Base-by-base conservation (phyloP, 35 echinoderm and acorn worm genomes). In the Ophiothrix spiculata region DNA sequence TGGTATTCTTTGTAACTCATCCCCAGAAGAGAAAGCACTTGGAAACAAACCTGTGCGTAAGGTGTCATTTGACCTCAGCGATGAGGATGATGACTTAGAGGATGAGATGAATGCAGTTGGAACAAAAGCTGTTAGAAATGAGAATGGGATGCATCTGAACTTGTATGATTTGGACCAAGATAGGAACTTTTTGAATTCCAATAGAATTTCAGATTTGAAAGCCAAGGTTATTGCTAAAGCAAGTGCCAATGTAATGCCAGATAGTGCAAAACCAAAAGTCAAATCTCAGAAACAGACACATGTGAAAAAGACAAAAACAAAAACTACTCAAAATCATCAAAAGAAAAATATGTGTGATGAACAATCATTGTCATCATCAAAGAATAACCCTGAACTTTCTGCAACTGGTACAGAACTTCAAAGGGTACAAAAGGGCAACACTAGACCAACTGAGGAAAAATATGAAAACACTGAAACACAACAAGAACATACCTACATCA, bases 181-280 rank as follows among this genome's bases (percentile, higher is more conserved):
- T n/a, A n/a, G n/a, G 35, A 42, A 56, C n/a, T 32, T 76, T 69
- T 6, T 69, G 4, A 69, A 64, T 37, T 33, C 81, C 0, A 75
- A 90, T 3, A 73, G 74, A 56, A 90, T 90, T 13, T 38, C 80
- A 35, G 21, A 39, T 21, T 41, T 90, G 31, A 90, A 90, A 63
- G 88, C 73, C 40, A 90, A 90, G 36, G 88, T 90, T 42, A 81
- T 90, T 0, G 75, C 80, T 31, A 90, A 90, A 56, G 88, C 88
- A 49, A 90, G 88, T 78, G 69, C 88, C 49, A 90, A 90, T 46
- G 56, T 84, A 0, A 84, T 84, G 56, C 64, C 64, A 0, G 60
- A 83, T 25, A 84, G 21, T 56, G 31, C 4, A 28, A 84, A 84
- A 63, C 6, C 80, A 14, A 19, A 25, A 46, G 81, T 63, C 56